Conservation (phyloP, 23 tunicate genomes). For the Trididemnum nubilum region DNA sequence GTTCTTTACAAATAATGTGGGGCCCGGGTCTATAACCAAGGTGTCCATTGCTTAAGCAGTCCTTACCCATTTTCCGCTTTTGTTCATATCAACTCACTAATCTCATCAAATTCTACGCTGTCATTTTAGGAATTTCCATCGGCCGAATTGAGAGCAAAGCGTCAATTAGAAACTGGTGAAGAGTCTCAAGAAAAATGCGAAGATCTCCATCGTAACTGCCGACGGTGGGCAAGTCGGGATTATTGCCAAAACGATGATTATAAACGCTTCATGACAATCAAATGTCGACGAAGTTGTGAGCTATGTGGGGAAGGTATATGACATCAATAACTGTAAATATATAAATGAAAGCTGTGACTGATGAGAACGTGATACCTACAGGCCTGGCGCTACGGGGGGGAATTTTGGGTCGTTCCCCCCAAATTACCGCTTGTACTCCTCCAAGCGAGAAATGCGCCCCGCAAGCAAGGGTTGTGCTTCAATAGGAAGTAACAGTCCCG, state of each 20-base stretch:
- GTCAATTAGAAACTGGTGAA: background rate
- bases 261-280: slow-evolving; percentile 50
- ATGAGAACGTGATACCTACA: background rate
- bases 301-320: slow-evolving; percentile 39
- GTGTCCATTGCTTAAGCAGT: background rate
- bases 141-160: background rate
- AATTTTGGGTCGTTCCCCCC: no score
- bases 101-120: no score
- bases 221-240: slow-evolving; percentile 48
- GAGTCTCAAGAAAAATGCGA: background rate
- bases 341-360: background rate
- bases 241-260: slow-evolving; percentile 49
- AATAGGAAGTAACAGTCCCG: no score
- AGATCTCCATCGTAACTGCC: slow-evolving; percentile 40
- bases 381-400: no score
- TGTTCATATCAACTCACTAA: background rate
- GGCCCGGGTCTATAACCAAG: background rate
- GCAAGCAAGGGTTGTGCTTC: no score
- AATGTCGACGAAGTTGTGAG: slow-evolving; percentile 64
- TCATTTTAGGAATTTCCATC: no score
- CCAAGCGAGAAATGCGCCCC: no score
- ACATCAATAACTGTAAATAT: background rate
- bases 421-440: no score
- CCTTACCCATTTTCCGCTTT: background rate
- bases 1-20: no score